Conservation (phyloP, 2,888 invertebrate species). For the Sipha maydis region DNA sequence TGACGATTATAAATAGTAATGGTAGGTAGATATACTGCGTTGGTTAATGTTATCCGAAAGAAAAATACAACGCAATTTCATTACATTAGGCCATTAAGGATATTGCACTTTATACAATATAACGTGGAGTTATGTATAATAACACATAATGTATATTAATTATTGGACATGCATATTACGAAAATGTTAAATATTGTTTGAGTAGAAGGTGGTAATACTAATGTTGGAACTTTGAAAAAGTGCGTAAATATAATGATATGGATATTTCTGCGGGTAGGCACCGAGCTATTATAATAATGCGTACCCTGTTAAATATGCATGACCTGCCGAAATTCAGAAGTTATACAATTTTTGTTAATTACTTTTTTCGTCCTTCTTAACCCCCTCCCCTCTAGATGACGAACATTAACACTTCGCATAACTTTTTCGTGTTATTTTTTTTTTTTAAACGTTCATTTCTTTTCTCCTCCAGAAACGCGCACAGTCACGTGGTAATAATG, state of each 20-base stretch:
- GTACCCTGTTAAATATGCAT: slow-evolving; percentile 55
- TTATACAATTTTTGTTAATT: slow-evolving; percentile 45
- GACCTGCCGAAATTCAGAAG: not conserved
- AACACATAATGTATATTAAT: slow-evolving; percentile 34
- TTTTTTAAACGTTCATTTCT: too few species aligned
- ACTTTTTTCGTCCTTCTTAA: not conserved
- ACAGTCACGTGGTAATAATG: too few species aligned
- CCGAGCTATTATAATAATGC: slow-evolving; percentile 35
- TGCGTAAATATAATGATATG: slow-evolving; percentile 38
- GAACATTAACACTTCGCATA: not conserved
- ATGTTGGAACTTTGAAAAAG: slow-evolving; percentile 20
- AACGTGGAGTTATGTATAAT: not conserved
- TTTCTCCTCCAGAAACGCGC: not conserved
- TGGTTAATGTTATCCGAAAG: not conserved
- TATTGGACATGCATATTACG: not conserved
- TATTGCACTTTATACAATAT: not conserved
- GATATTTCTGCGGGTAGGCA: slow-evolving; percentile 20
- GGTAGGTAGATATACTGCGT: too few species aligned
- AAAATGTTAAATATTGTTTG: slow-evolving; percentile 34
- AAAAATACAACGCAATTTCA: not conserved
- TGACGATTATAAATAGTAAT: too few species aligned
- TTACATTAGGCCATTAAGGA: not conserved
- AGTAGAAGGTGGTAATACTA: not conserved
- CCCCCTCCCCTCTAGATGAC: slow-evolving; percentile 8
- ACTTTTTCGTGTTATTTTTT: not conserved